Conservation (phyloP, 2,797 vertebrate species). For the Hydrolagus colliei region DNA sequence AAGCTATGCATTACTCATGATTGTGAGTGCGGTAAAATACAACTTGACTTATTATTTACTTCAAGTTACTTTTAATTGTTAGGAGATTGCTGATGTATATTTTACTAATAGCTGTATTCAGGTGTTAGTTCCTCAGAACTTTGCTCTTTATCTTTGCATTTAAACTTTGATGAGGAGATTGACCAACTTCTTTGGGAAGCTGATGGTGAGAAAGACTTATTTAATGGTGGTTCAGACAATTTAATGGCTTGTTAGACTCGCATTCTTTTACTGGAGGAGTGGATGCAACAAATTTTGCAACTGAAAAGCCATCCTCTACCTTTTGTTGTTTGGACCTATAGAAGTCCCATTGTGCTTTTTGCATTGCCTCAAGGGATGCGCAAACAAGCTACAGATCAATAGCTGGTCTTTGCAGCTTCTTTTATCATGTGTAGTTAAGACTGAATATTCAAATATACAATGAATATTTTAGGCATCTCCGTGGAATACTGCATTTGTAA, state of each 20-base stretch:
- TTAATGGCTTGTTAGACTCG: slow-evolving; percentile 41
- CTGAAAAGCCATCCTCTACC: slow-evolving; percentile 64
- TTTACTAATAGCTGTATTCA: not conserved
- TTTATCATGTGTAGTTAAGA: slow-evolving; percentile 59
- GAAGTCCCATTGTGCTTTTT: slow-evolving; percentile 62
- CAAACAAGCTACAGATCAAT: slow-evolving; percentile 61
- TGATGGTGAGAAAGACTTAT: slow-evolving; percentile 1
- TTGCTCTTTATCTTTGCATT: slow-evolving; percentile 10
- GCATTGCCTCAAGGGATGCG: slow-evolving; percentile 58
- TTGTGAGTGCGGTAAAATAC: too few relatives aligned
- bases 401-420: slow-evolving; percentile 55
- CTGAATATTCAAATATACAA: slow-evolving; percentile 63
- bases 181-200: slow-evolving; percentile 1
- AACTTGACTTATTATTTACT: slow-evolving; percentile 1
- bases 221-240: slow-evolving; percentile 29
- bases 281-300: slow-evolving; percentile 66
- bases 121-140: slow-evolving; percentile 13
- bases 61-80: slow-evolving; percentile 16
- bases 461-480: slow-evolving; percentile 58
- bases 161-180: not conserved
- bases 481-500: slow-evolving; percentile 45
- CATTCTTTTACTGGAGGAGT: slow-evolving; percentile 57
- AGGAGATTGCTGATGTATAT: not conserved
- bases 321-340: slow-evolving; percentile 60
- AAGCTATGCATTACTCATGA: not conserved